These are phyloP conservation scores for Iphiclides podalirius DNA, from an alignment of 2,888 invertebrate genomes.

Conservation along the genomic window DNA sequence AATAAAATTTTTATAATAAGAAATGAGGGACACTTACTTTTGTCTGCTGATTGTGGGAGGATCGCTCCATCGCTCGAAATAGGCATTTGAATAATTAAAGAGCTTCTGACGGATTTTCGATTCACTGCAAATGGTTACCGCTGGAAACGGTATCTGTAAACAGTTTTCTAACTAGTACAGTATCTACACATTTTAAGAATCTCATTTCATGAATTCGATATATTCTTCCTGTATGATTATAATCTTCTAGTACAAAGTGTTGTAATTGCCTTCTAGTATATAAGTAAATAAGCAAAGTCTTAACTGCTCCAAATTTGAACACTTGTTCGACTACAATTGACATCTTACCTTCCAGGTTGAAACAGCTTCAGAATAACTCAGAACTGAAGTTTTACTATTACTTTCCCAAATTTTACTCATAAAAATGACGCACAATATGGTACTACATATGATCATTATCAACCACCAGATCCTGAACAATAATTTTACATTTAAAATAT, in stretches of 20 bases:
- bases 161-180: no score
- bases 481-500: background rate
- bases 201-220: no score
- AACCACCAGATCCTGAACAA: conserved; percentile 48
- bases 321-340: no score
- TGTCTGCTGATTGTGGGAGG: conserved; percentile 37
- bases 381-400: conserved; percentile 2
- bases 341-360: no score
- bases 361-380: background rate
- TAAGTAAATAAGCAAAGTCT: no score
- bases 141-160: conserved; percentile 74
- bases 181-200: no score
- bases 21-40: conserved; percentile 44
- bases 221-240: no score
- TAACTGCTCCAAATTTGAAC: no score
- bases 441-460: conserved; percentile 69
- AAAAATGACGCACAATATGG: conserved; percentile 71
- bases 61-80: conserved; percentile 40
- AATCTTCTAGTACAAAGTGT: no score
- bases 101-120: conserved; percentile 77
- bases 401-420: conserved; percentile 69
- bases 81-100: conserved; percentile 78
- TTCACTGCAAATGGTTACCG: conserved; percentile 80
- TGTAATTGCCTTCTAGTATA: no score
- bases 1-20: no score